Percentiles rank a stretch among this genome's conserved stretches.
Evolutionary conservation across 2,113 vertebrate species (phyloP).

Genomic region (Rhegmatorhina hoffmannsi): DNA sequence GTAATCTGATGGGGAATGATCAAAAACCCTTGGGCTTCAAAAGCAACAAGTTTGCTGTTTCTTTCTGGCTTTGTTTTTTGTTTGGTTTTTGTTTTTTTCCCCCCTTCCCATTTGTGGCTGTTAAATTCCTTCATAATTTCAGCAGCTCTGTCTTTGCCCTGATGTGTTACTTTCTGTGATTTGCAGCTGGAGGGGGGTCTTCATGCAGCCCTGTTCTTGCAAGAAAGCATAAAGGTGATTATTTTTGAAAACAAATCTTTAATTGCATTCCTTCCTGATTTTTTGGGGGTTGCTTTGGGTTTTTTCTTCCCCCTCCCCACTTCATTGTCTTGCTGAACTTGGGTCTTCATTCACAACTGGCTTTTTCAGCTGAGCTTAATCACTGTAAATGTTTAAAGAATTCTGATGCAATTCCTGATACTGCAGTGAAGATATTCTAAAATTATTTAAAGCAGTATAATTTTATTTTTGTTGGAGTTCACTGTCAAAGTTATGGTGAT

Average conservation of each 20-base stretch:
- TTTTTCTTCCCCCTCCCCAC: background rate
- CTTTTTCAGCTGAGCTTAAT: background rate
- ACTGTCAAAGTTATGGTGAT: background rate
- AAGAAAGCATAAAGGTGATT: constrained; percentile 98
- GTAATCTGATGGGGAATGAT: background rate
- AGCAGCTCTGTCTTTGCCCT: constrained; percentile 67
- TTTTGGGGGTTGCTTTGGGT: background rate
- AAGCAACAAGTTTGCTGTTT: background rate
- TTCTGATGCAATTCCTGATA: background rate
- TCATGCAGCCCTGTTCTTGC: constrained; percentile 94
- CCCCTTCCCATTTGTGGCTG: constrained; percentile 4
- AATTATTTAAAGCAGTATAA: background rate
- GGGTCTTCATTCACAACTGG: background rate
- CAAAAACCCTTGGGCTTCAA: background rate
- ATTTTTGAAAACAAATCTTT: constrained; percentile 58
- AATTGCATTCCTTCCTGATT: constrained; percentile 25
- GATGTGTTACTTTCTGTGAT: constrained; percentile 84
- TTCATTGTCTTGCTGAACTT: constrained; percentile 46
- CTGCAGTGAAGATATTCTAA: background rate
- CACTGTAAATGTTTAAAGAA: background rate
- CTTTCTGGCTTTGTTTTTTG: background rate
- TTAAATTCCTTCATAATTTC: constrained; percentile 61
- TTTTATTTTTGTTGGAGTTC: background rate
- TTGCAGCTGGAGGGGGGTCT: constrained; percentile 92
- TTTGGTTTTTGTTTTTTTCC: background rate